Base-by-base conservation (phyloP, 2,797 vertebrate genomes). In the Anguilla anguilla region DNA sequence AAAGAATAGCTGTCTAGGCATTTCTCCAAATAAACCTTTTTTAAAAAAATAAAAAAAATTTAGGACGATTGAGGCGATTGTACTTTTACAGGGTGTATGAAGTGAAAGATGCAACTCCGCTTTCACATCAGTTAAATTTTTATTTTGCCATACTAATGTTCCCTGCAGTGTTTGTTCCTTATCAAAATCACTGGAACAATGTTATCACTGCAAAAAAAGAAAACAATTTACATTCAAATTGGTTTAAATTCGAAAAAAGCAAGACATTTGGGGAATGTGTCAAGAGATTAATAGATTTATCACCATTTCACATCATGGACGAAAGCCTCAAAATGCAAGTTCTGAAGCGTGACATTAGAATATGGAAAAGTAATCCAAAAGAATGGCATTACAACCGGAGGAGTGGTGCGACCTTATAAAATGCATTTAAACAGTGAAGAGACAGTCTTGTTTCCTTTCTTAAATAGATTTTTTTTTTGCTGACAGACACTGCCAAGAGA, bases 211-310 rank as follows among this genome's bases (percentile, higher is more conserved):
- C 10, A 86, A 57, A 49, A 86, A 79, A 86, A 15, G 28, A 28
- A 57, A 25, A 84, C 19, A 49, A 82, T n/a, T 49, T 49, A 82
- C 43, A 82, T 82, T 55, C 17, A 84, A 55, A 31, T 55, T 84
- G 82, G 51, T 84, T 57, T 84, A 28, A 84, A 22, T 55, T 31
- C 3, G 28, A 57, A 55, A 59, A 53, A 84, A 84, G 51, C 2
- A 6, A 55, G 10, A 84, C 43, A 53, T 55, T 35, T 7, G 82
- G 51, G 53, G 17, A 31, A 17, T 84, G 53, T 53, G 82, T 55
- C 82, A 84, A 31, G 28, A 28, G 82, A 35, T 57, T 55, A 55
- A 84, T n/a, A 84, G n/a, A 84, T 84, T 84, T 61, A 84, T 61
- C 55, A 22, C 28, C 83, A 84, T 59, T 84, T 84, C 53, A 51